Evolutionary conservation across 2,797 vertebrate genomes (phyloP).

Genomic region (Hephaestus fuliginosus): DNA sequence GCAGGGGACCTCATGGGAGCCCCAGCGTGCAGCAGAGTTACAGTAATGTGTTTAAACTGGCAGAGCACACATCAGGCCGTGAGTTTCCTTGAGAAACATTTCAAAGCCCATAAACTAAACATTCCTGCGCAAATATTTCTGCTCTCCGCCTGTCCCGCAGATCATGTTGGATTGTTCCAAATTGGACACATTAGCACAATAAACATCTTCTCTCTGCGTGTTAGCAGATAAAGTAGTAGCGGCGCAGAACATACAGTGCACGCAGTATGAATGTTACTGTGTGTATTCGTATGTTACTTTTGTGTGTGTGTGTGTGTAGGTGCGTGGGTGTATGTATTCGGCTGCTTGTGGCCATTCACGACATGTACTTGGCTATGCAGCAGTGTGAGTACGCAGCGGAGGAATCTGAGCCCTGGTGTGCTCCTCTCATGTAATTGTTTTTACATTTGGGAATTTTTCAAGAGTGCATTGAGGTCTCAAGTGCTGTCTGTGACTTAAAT

Average conservation of each 20-base stretch:
- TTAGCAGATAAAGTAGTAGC: conserved; percentile 23
- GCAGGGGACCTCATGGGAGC: conserved; percentile 64
- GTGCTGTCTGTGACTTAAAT: not conserved
- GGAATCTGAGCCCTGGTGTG: conserved; percentile 18
- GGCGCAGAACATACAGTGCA: conserved; percentile 5
- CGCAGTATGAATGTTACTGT: not conserved
- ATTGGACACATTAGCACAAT: conserved; percentile 63
- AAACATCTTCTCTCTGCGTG: conserved; percentile 50
- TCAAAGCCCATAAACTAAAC: conserved; percentile 69
- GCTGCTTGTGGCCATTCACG: conserved; percentile 19
- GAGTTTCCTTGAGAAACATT: conserved; percentile 56
- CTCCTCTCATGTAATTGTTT: conserved; percentile 11
- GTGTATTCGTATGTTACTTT: conserved; percentile 2
- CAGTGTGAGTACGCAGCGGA: conserved; percentile 1
- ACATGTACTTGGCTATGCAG: conserved; percentile 43
- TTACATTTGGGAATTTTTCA: conserved; percentile 14
- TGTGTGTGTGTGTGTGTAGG: not conserved
- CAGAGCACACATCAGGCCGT: conserved; percentile 52
- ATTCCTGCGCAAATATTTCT: conserved; percentile 47
- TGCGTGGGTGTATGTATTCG: conserved; percentile 12
- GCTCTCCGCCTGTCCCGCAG: conserved; percentile 44
- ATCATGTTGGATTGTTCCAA: conserved; percentile 61
- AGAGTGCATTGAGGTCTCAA: not conserved
- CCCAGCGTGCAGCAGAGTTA: conserved; percentile 57
- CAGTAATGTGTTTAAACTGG: conserved; percentile 84